Conservation (phyloP, 2,888 invertebrate species). For the Drosophila fungiperda region DNA sequence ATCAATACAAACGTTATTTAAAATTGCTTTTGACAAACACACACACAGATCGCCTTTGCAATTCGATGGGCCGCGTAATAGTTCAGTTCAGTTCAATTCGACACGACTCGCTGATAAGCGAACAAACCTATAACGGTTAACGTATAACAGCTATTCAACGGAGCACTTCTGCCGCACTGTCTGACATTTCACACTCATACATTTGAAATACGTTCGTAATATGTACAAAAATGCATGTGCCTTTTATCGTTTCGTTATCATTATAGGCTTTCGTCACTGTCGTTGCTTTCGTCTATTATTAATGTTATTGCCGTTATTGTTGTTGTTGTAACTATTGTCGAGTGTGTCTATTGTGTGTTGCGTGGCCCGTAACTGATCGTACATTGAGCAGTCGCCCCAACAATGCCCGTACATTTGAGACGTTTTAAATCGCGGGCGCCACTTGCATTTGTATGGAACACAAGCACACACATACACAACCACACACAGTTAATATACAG, state of each 20-base stretch:
- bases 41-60: constrained; percentile 5
- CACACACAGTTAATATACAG: background rate
- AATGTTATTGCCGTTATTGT: constrained; percentile 24
- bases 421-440: constrained; percentile 56
- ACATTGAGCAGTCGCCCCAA: constrained; percentile 51
- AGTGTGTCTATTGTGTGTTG: constrained; percentile 52
- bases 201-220: too few relatives aligned
- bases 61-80: constrained; percentile 1
- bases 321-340: constrained; percentile 32
- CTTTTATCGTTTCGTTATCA: constrained; percentile 79
- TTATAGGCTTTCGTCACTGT: constrained; percentile 74
- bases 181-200: constrained; percentile 14
- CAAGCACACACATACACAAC: background rate
- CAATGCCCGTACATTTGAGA: constrained; percentile 56
- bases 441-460: constrained; percentile 24
- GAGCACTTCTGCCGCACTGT: constrained; percentile 41
- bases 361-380: constrained; percentile 53
- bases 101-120: constrained; percentile 32
- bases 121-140: constrained; percentile 17
- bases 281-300: constrained; percentile 49
- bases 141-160: constrained; percentile 30
- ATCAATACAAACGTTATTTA: constrained; percentile 5
- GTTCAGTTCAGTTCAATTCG: constrained; percentile 12
- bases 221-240: constrained; percentile 31
- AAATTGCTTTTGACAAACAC: constrained; percentile 22